Conservation (phyloP, 2,888 invertebrate genomes). For the Pseudanteris insignis region DNA sequence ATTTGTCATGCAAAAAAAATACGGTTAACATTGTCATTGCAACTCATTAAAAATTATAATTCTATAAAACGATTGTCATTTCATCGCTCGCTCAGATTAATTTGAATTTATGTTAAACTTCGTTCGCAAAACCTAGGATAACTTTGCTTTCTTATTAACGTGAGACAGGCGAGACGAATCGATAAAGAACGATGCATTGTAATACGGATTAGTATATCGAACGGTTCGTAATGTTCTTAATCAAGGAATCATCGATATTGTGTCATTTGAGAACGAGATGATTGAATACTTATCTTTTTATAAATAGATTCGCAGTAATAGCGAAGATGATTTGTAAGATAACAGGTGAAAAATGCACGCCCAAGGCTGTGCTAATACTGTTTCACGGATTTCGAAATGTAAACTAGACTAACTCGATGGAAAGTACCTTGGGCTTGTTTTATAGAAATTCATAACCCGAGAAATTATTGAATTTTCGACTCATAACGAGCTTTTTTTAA, state of each 20-base stretch:
- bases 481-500: too few species aligned
- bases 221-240: slow-evolving; percentile 7
- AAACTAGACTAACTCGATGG: slow-evolving; percentile 37
- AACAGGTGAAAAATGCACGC: slow-evolving; percentile 11
- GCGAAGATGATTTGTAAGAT: slow-evolving; percentile 36
- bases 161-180: slow-evolving; percentile 20
- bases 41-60: too few species aligned
- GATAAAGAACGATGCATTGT: slow-evolving; percentile 12
- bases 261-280: slow-evolving; percentile 18
- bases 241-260: slow-evolving; percentile 10
- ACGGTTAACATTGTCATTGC: too few species aligned
- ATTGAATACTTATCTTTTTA: slow-evolving; percentile 10
- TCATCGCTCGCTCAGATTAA: too few species aligned
- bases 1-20: neutral
- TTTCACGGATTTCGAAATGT: slow-evolving; percentile 28
- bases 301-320: slow-evolving; percentile 7
- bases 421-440: slow-evolving; percentile 35
- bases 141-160: neutral
- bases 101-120: too few species aligned
- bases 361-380: slow-evolving; percentile 21
- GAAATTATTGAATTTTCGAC: too few species aligned
- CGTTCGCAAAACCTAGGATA: slow-evolving; percentile 4
- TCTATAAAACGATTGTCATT: too few species aligned
- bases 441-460: slow-evolving; percentile 15
- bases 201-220: neutral